Conservation (phyloP, 2,113 vertebrate species). For the Mastomys natalensis region DNA sequence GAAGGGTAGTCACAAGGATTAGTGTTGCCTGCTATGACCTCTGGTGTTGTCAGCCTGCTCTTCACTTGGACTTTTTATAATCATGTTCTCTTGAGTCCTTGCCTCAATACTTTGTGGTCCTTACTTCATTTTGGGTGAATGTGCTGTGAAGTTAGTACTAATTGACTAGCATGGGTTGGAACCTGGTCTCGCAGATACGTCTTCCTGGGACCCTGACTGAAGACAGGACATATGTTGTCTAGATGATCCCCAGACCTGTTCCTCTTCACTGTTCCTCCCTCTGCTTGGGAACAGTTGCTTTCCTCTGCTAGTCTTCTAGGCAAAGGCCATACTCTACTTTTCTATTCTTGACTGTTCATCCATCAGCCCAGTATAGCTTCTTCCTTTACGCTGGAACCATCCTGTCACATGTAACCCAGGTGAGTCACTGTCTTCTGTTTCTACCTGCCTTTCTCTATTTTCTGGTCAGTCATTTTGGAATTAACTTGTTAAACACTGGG, state of each 20-base stretch:
- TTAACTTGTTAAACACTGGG: neutral
- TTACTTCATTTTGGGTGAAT: neutral
- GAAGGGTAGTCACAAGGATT: neutral
- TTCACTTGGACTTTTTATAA: neutral
- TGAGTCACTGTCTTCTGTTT: neutral
- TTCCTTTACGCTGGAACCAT: neutral
- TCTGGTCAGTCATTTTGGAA: constrained; percentile 2
- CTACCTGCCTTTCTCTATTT: constrained; percentile 21
- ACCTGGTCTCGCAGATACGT: neutral
- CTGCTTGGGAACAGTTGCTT: neutral
- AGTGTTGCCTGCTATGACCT: neutral
- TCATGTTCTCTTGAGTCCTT: neutral
- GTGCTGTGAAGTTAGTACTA: neutral
- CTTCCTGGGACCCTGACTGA: neutral
- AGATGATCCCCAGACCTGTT: neutral
- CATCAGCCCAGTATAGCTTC: neutral
- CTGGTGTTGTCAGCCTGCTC: neutral
- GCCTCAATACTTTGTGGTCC: neutral
- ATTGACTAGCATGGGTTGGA: neutral
- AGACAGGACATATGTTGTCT: neutral
- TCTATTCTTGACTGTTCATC: neutral
- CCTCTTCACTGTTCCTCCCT: neutral
- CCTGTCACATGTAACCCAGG: neutral
- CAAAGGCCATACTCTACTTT: neutral
- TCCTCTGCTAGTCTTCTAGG: neutral